Evolutionary conservation across 2,113 vertebrate genomes (phyloP).

Genomic region (Platanista minor): DNA sequence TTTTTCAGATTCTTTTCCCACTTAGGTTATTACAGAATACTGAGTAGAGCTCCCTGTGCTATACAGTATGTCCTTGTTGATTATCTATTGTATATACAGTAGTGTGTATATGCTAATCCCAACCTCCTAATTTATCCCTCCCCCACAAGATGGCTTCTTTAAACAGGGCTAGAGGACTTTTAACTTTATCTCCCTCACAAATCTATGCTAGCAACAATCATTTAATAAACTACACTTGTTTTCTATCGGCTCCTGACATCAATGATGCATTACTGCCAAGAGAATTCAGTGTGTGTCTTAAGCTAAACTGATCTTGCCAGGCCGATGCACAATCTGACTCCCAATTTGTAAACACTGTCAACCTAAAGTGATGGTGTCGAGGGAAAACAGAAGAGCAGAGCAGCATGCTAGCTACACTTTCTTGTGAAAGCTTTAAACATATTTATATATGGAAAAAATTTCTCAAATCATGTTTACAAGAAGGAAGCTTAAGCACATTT

Average conservation of each 20-base stretch:
- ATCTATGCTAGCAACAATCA: not conserved
- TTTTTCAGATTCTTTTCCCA: not conserved
- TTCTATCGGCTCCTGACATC: not conserved
- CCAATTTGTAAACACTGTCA: constrained; percentile 28
- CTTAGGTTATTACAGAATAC: not conserved
- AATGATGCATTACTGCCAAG: not conserved
- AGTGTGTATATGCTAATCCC: not conserved
- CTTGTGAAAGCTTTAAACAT: not conserved
- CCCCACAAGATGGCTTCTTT: not conserved
- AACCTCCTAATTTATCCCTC: not conserved
- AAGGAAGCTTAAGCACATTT: not conserved
- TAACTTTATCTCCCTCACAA: not conserved
- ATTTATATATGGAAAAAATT: not conserved
- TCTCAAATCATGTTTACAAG: not conserved
- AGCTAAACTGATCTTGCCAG: not conserved
- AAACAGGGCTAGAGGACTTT: not conserved
- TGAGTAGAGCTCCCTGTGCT: not conserved
- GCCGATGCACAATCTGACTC: not conserved
- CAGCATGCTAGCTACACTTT: not conserved
- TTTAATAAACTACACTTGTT: constrained; percentile 25
- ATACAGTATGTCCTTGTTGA: not conserved
- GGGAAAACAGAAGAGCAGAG: not conserved
- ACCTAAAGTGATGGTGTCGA: not conserved
- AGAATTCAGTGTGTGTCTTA: not conserved
- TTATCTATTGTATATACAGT: not conserved